Evolutionary conservation across 2,113 vertebrate genomes (phyloP).

Genomic region (Embiotoca jacksoni): DNA sequence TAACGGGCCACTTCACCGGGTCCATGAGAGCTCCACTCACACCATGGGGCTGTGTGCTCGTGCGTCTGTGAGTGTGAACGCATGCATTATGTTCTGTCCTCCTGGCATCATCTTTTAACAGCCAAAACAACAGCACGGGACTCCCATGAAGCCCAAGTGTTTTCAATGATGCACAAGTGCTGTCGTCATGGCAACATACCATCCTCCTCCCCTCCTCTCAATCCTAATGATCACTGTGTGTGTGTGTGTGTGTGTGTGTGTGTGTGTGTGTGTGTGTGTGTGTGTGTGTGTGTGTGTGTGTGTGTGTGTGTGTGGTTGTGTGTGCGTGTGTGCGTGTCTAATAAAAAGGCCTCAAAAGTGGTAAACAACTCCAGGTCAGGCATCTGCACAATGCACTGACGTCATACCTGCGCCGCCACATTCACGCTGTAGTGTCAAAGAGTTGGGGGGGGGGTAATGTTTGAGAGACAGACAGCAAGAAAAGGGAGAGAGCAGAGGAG

Average conservation of each 20-base stretch:
- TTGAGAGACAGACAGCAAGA: conserved; percentile 34
- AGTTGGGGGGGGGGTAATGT: conserved; percentile 22
- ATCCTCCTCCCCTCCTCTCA: conserved; percentile 20
- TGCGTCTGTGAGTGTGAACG: background rate
- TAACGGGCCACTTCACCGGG: background rate
- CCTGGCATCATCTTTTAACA: conserved; percentile 1
- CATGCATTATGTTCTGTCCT: background rate
- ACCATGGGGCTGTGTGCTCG: conserved; percentile 6
- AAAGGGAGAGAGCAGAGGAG: conserved; percentile 5
- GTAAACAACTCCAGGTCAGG: conserved; percentile 60
- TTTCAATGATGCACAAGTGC: conserved; percentile 33
- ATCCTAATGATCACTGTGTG: conserved; percentile 23
- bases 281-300: too few relatives aligned
- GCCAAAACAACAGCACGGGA: conserved; percentile 7
- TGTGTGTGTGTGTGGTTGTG: too few relatives aligned
- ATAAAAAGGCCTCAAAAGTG: conserved; percentile 33
- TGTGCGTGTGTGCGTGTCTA: too few relatives aligned
- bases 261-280: background rate
- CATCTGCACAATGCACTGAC: conserved; percentile 60
- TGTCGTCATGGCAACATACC: conserved; percentile 22
- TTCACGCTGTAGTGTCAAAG: too few relatives aligned
- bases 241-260: conserved; percentile 27
- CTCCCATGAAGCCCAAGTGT: background rate
- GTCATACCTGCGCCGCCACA: conserved; percentile 21
- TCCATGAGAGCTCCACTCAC: conserved; percentile 10